Conservation (phyloP, 2,888 invertebrate genomes). For the Dyspetes luteomarginatus region DNA sequence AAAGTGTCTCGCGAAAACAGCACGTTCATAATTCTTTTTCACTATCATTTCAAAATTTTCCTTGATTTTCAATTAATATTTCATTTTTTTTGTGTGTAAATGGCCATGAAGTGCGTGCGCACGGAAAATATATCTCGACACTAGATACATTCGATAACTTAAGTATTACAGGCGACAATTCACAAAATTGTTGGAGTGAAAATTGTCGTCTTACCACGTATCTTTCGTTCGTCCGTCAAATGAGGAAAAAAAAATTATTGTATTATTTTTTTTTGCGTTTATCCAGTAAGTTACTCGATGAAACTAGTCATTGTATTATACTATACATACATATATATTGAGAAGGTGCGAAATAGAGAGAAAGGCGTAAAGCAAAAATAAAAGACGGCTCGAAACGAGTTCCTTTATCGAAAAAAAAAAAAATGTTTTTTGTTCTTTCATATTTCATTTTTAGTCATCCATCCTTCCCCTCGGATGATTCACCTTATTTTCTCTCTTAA, state of each 20-base stretch:
- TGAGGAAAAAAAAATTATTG: conserved; percentile 39
- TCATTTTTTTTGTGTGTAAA: conserved; percentile 53
- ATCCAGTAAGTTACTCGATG: conserved; percentile 69
- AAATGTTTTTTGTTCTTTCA: conserved; percentile 27
- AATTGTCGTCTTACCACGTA: conserved; percentile 17
- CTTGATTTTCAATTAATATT: conserved; percentile 40
- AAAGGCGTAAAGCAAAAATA: conserved; percentile 43
- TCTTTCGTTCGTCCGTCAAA: conserved; percentile 49
- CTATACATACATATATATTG: conserved; percentile 65
- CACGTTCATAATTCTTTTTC: conserved; percentile 57
- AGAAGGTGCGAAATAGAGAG: conserved; percentile 65
- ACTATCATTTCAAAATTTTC: conserved; percentile 63
- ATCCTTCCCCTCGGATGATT: conserved; percentile 37
- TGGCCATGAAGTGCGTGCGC: conserved; percentile 37
- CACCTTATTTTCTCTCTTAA: conserved; percentile 42
- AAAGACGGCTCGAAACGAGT: conserved; percentile 66
- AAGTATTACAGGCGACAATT: conserved; percentile 50
- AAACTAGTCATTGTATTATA: conserved; percentile 75
- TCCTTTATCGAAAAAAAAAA: conserved; percentile 52
- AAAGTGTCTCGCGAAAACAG: conserved; percentile 73
- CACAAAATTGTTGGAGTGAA: conserved; percentile 22
- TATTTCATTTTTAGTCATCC: conserved; percentile 24
- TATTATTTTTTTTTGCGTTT: conserved; percentile 59
- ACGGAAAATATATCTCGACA: conserved; percentile 33
- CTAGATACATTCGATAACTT: conserved; percentile 42